Conservation (phyloP, 92 coral and sea anemone species). For the Virgularia gustaviana region DNA sequence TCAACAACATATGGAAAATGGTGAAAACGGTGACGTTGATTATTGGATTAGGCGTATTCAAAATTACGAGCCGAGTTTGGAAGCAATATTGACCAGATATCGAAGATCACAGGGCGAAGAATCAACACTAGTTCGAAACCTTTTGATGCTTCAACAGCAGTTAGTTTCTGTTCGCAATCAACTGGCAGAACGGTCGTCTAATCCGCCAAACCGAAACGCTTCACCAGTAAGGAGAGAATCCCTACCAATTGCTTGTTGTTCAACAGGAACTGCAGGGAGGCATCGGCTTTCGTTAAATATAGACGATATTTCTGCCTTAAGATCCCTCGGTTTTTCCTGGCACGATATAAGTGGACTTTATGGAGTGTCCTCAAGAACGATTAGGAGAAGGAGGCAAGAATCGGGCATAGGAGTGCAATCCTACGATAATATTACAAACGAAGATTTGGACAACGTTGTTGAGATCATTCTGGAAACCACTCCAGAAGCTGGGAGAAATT, state of each 20-base stretch:
- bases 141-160: conserved; percentile 7
- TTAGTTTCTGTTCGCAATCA: neutral
- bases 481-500: neutral
- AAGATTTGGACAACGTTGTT: neutral
- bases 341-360: neutral
- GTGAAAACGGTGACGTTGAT: neutral
- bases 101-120: neutral
- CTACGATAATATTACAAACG: neutral
- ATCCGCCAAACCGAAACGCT: too few species aligned
- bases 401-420: neutral
- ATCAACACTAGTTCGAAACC: conserved; percentile 1
- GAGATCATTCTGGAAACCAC: neutral
- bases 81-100: conserved; percentile 6
- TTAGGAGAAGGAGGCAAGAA: neutral
- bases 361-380: neutral
- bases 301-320: neutral
- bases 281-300: neutral
- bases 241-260: neutral
- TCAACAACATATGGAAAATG: conserved; percentile 7
- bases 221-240: too few species aligned
- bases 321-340: neutral
- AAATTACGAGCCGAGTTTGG: conserved; percentile 18
- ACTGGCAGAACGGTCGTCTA: too few species aligned
- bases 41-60: conserved; percentile 1
- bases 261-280: neutral